Evolutionary conservation across 2,888 invertebrate genomes (phyloP), one percentile per base, ranked within the genome.

Genomic region (Galerucella calmariensis): DNA sequence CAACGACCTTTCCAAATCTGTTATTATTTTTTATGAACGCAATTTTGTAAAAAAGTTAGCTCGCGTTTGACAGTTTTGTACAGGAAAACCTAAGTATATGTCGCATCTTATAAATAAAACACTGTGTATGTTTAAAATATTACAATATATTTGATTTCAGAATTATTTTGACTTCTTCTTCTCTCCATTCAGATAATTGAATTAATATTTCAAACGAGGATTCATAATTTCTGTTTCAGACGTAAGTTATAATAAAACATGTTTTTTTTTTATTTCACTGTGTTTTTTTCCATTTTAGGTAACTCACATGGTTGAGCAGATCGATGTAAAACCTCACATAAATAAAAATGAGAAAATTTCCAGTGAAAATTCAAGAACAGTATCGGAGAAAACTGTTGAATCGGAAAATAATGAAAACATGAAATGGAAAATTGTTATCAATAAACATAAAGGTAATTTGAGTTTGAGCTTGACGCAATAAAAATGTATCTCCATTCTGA

Each of bases 361-460:
- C 11, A 2, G 6, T 27, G n/a, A 35, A 9, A 41, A 14, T 35
- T 11, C 12, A 41, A 62, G 35, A 41, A 35, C 62, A 9, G 14
- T 62, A n/a, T 41, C 41, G 35, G 62, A 66, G n/a, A 72, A 72
- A 66, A 69, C 67, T 56, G 68, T 11, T 56, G 73, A 72, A 61
- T 41, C 46, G 20, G 53, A 63, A 20, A 72, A 72, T 61, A 75
- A 51, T 66, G 77, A 76, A 67, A 78, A 75, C 69, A 72, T 80
- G 11, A 81, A 81, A 72, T 81, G 81, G 81, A 81, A 79, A 73
- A 81, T 81, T 46, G 81, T 81, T 66, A 81, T 81, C 56, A 81
- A 81, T 41, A 81, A 81, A 72, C 80, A 81, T 68, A 74, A 76
- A 74, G 72, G 75, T 71, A 63, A 27, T 8, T 41, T 6, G 5